Conservation (phyloP, 2,113 vertebrate species). For the Urocynchramus pylzowi region DNA sequence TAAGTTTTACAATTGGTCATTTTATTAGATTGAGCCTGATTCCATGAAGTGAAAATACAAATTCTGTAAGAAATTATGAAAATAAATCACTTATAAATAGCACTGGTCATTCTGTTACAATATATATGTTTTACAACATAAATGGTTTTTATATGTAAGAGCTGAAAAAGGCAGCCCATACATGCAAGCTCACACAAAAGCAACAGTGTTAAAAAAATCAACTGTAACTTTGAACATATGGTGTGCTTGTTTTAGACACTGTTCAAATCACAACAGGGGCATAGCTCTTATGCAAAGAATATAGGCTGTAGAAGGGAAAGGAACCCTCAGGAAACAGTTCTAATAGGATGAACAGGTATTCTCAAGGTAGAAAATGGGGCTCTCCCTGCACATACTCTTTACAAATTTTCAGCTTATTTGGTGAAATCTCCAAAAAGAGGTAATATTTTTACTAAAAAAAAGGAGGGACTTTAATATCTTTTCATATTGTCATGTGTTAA, state of each 20-base stretch:
- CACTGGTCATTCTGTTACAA: background rate
- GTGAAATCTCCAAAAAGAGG: background rate
- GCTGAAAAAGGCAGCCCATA: background rate
- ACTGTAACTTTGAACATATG: background rate
- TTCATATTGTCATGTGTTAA: background rate
- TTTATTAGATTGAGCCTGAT: background rate
- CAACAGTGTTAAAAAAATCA: background rate
- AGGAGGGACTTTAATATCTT: background rate
- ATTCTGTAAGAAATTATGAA: background rate
- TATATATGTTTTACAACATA: too few relatives aligned
- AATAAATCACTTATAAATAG: background rate
- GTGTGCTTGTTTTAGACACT: background rate
- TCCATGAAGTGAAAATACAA: background rate
- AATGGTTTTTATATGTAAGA: too few relatives aligned
- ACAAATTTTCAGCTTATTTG: background rate
- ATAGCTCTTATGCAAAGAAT: background rate
- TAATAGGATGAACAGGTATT: background rate
- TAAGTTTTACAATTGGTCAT: background rate
- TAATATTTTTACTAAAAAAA: background rate
- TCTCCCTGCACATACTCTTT: background rate
- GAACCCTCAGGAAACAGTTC: fast-evolving
- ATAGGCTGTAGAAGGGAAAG: background rate
- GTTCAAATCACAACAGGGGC: background rate
- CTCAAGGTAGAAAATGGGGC: background rate
- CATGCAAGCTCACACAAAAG: background rate